Base-by-base conservation (phyloP, 2,888 invertebrate species). In the Cyaniris semiargus region DNA sequence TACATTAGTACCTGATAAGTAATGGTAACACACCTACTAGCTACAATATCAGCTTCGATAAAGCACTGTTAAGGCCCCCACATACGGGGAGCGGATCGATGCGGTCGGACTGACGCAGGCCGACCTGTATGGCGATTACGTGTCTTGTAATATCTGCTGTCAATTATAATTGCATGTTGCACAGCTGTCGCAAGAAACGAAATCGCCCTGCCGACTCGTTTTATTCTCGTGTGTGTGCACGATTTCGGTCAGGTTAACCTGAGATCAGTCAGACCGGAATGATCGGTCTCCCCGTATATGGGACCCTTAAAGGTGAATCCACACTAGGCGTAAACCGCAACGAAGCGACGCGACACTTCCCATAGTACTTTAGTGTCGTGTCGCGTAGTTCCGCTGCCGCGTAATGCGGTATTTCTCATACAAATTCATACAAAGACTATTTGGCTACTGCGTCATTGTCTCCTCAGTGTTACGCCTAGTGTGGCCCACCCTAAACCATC, bases 11-110 rank as follows among this genome's bases (percentile, higher is more conserved):
- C 44, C 75, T 78, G 58, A 90, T 85, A 89, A 89, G 86, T 86
- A 82, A 90, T 92, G 93, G 93, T 92, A 92, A 93, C 92, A 83
- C 88, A 89, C 85, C 87, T 90, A 90, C 82, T 89, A 74, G 27
- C 74, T 66, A 66, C 89, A 89, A 86, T 87, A 89, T 89, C 83
- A 60, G 23, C 60, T 21, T 60, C 84, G 86, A 89, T 88, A 85
- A 88, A 89, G 84, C 84, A 60, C 60, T 60, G 60, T 60, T 23
- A 53, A 18, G 53, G 53, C 53, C 5, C 53, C 4, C 53, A 53
- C 5, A 18, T 5, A 18, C 18, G 53, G 5, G 15, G 1, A 53
- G 53, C 18, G 1, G 18, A 53, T 53, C 18, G 5, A 0, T 53
- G 1, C 53, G 0, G 53, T 18, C 15, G 53, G 44, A 44, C 44